These are phyloP conservation scores for Sphaeridia pumilis DNA, from an alignment of 2,888 invertebrate species.

Conservation along the genomic window DNA sequence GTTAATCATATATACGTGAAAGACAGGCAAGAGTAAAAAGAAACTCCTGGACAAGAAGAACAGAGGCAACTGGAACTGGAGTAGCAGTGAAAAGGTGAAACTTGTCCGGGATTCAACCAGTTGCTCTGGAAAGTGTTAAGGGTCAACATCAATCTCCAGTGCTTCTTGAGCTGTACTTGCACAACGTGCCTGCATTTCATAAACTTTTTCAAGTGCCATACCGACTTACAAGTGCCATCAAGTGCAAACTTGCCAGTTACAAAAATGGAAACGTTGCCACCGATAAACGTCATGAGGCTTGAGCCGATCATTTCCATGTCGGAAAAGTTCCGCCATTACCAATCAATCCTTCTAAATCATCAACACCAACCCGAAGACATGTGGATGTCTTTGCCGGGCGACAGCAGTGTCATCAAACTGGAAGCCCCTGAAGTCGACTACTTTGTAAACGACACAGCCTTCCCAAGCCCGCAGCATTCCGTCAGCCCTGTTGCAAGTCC, in stretches of 20 bases:
- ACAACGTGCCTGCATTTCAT: neutral
- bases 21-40: neutral
- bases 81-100: constrained; percentile 14
- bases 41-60: constrained; percentile 2
- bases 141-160: constrained; percentile 8
- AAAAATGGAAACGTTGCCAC: neutral
- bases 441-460: constrained; percentile 34
- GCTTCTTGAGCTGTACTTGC: neutral
- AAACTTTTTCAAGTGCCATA: neutral
- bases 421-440: constrained; percentile 8
- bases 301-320: constrained; percentile 2
- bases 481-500: constrained; percentile 41
- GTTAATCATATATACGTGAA: neutral
- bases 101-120: constrained; percentile 18
- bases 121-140: constrained; percentile 13
- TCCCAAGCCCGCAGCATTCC: constrained; percentile 41
- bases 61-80: constrained; percentile 9
- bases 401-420: constrained; percentile 4
- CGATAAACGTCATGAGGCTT: neutral
- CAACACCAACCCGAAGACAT: neutral
- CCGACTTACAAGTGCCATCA: too few species aligned
- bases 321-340: neutral
- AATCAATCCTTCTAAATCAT: neutral
- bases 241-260: too few species aligned
- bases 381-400: neutral